These are phyloP conservation scores for Clarias gariepinus DNA, from an alignment of 2,113 vertebrate species.

Conservation along the genomic window DNA sequence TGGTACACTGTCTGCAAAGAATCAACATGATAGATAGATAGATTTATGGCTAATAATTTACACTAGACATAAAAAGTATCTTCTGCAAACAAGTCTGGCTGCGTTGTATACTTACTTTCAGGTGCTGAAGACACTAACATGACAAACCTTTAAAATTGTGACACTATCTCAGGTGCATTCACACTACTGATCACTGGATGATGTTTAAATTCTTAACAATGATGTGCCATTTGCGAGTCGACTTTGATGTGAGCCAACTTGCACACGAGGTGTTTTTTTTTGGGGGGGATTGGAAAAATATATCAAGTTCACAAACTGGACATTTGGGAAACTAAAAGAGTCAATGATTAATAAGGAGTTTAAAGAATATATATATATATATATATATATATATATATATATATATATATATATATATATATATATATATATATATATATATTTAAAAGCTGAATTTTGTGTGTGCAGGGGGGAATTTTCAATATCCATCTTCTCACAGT, in stretches of 20 bases:
- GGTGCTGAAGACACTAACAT: not conserved
- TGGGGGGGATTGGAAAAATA: not conserved
- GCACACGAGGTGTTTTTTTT: not conserved
- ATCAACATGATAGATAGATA: not conserved
- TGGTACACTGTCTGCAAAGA: not conserved
- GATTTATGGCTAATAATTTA: not conserved
- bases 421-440: too few relatives aligned
- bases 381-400: too few relatives aligned
- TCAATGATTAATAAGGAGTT: not conserved
- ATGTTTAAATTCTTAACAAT: not conserved
- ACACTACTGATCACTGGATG: not conserved
- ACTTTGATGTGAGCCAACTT: not conserved
- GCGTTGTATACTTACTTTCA: not conserved
- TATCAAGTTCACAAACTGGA: not conserved
- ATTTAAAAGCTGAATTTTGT: not conserved
- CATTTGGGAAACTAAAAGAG: not conserved
- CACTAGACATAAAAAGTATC: not conserved
- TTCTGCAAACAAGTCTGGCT: not conserved
- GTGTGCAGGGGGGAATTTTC: too few relatives aligned
- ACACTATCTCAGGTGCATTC: not conserved
- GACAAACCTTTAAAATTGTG: not conserved
- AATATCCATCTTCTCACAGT: too few relatives aligned
- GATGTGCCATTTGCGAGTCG: not conserved
- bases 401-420: too few relatives aligned
- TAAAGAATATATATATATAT: too few relatives aligned